Conservation (phyloP, 2,113 vertebrate genomes). For the Tupaia chinensis region DNA sequence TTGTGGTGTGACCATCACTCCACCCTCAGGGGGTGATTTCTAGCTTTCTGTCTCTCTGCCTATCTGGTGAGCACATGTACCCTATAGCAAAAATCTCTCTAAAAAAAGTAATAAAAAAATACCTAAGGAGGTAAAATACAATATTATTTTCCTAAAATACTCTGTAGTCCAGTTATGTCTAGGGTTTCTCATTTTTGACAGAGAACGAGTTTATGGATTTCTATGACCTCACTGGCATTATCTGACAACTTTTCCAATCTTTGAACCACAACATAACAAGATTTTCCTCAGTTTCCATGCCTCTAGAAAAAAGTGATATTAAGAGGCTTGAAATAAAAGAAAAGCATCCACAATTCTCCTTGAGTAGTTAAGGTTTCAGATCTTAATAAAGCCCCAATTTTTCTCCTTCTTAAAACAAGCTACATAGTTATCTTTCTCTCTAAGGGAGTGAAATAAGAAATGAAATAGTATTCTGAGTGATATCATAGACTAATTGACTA, state of each 20-base stretch:
- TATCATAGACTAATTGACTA: background rate
- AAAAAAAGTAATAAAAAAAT: too few relatives aligned
- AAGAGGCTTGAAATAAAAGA: background rate
- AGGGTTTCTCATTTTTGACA: background rate
- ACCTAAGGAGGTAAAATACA: background rate
- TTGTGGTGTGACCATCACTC: too few relatives aligned
- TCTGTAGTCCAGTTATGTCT: background rate
- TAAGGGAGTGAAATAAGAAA: background rate
- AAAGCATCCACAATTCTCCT: background rate
- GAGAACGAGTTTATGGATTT: background rate
- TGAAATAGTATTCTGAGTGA: background rate
- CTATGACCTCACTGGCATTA: background rate
- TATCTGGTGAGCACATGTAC: too few relatives aligned
- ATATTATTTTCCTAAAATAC: background rate
- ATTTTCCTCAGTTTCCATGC: background rate
- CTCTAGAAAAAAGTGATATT: background rate
- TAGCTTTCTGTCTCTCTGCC: too few relatives aligned
- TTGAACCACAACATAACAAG: background rate
- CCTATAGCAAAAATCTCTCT: too few relatives aligned
- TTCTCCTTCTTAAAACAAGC: background rate
- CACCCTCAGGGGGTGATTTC: too few relatives aligned
- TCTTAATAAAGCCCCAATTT: background rate
- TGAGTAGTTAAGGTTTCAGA: background rate
- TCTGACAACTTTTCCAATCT: conserved; percentile 2
- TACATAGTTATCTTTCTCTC: background rate